A percentile compares a stretch with the other conserved stretches of the same genome.
Evolutionary conservation across 2,797 vertebrate species (phyloP).

Genomic region (Xenops minutus): DNA sequence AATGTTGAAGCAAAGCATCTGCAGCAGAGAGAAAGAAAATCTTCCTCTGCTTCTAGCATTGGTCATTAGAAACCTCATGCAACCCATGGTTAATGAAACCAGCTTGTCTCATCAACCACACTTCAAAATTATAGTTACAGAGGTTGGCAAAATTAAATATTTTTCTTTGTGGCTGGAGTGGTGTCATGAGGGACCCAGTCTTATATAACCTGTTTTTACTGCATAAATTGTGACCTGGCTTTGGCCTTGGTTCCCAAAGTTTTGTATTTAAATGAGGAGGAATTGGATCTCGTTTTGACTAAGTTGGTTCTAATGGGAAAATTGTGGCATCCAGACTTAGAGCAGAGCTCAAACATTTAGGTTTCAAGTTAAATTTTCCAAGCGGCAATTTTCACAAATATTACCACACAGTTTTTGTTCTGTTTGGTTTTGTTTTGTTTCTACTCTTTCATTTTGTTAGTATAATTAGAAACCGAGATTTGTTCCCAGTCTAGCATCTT

Average conservation of each 20-base stretch:
- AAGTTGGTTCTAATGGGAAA: background rate
- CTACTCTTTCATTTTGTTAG: background rate
- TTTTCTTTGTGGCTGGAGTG: slow-evolving; percentile 13
- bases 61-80: slow-evolving; percentile 1
- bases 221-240: background rate
- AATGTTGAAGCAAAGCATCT: background rate
- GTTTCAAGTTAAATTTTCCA: background rate
- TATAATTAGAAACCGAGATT: background rate
- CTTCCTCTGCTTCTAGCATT: background rate
- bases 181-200: background rate
- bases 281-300: background rate
- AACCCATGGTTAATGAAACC: background rate
- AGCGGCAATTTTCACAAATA: background rate
- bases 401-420: background rate
- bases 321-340: background rate
- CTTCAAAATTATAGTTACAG: slow-evolving; percentile 33
- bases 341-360: background rate
- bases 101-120: background rate
- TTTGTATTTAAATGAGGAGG: background rate
- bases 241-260: slow-evolving; percentile 1
- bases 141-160: slow-evolving; percentile 30
- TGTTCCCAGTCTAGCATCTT: background rate
- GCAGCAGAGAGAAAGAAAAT: background rate
- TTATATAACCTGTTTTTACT: slow-evolving; percentile 15
- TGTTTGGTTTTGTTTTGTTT: background rate